phyloP scores from a whole-genome alignment of 2,888 invertebrate species.

The Polia nebulosa region DNA sequence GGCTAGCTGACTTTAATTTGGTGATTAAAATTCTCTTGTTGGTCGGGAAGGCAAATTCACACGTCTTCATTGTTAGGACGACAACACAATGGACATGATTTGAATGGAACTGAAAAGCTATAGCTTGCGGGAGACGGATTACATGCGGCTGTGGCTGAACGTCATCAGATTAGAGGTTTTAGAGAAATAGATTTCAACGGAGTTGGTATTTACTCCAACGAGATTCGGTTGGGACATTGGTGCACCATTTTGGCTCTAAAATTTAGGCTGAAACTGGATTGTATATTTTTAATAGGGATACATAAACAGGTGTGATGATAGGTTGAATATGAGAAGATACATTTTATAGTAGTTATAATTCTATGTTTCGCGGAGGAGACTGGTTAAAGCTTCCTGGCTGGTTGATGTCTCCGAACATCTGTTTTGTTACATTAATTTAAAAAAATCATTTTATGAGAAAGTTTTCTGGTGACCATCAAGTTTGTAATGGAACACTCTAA shows the following conservation, averaged over 20 bases:
- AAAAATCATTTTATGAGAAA: background rate
- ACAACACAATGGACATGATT: conserved; percentile 48
- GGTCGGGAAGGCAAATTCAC: conserved; percentile 34
- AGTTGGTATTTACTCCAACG: background rate
- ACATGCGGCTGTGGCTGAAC: conserved; percentile 10
- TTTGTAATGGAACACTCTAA: conserved; percentile 23
- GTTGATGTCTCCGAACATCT: background rate
- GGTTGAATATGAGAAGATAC: background rate
- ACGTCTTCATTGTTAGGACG: conserved; percentile 36
- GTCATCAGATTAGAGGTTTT: conserved; percentile 47
- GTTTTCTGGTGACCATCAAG: conserved; percentile 13
- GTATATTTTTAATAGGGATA: background rate
- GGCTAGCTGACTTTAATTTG: conserved; percentile 4
- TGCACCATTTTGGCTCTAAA: too few relatives aligned
- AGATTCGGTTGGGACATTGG: background rate
- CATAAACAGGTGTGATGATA: background rate
- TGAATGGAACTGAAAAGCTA: conserved; percentile 51
- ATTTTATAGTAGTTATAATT: too few relatives aligned
- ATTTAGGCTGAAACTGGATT: background rate
- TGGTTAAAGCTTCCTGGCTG: too few relatives aligned
- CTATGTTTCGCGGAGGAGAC: background rate
- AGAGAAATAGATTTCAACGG: conserved; percentile 19
- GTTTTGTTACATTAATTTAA: background rate
- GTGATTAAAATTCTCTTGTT: conserved; percentile 54
- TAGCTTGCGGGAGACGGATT: conserved; percentile 40